Conservation (phyloP, 2,113 vertebrate species). For the Thunnus maccoyii region DNA sequence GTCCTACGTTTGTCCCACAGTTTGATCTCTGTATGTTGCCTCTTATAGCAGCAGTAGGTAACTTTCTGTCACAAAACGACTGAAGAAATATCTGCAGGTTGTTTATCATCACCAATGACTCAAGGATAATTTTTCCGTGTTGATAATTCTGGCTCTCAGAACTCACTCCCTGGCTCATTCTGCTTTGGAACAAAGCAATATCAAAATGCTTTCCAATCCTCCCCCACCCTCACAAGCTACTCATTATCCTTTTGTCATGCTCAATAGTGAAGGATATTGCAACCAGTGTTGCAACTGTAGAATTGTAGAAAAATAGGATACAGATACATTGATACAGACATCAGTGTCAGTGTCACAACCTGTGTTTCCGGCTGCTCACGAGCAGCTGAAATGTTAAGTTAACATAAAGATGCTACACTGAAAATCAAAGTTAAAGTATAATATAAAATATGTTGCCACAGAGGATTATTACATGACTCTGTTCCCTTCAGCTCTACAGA, state of each 20-base stretch:
- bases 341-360: too few relatives aligned
- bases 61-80: not conserved
- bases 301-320: too few relatives aligned
- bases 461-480: too few relatives aligned
- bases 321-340: too few relatives aligned
- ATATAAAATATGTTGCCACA: too few relatives aligned
- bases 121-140: conserved; percentile 16
- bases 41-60: not conserved
- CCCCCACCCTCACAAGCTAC: not conserved
- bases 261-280: not conserved
- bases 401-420: not conserved
- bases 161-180: not conserved
- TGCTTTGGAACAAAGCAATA: conserved; percentile 13
- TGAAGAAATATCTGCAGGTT: conserved; percentile 1
- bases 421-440: not conserved
- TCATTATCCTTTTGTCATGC: conserved; percentile 18
- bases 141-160: conserved; percentile 37
- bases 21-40: too few relatives aligned
- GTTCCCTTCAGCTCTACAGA: too few relatives aligned
- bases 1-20: too few relatives aligned
- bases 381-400: not conserved
- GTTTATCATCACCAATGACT: conserved; percentile 26
- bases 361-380: not conserved
- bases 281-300: not conserved
- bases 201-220: not conserved